Evolutionary conservation across 2,797 vertebrate species (phyloP), one percentile per base, ranked within the genome.

Genomic region (Cuniculus paca): DNA sequence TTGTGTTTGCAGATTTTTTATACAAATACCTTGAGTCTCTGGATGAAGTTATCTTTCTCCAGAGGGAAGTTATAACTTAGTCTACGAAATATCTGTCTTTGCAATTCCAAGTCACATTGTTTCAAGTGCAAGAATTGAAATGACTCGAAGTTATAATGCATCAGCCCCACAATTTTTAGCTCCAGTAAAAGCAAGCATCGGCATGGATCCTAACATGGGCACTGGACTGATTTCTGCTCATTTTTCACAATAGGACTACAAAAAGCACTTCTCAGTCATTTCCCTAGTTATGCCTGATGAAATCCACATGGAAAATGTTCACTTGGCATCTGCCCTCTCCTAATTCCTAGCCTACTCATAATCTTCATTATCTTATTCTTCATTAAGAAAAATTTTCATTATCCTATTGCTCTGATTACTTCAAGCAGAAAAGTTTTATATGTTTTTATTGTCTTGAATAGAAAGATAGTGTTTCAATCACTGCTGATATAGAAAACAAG

Each of bases 391-490:
- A 63, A 1, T 52, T 48, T 61, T 82, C 17, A 79, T 2, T 87
- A 42, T 80, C 80, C 39, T 50, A 50, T 52, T 11, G 34, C 36
- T 65, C 9, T 60, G 19, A 88, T 91, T 88, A 5, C 24, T 84
- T 95, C 28, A 82, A 65, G 14, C 14, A 90, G 31, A 93, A 48
- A 78, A 72, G 77, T 78, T 70, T 91, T 77, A 31, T 39, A 28
- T 94, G 22, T 74, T 86, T 77, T 85, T n/a, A 48, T 88, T 85
- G 24, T n/a, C 54, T 8, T 26, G 9, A 54, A 20, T 90, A 72
- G 11, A 13, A 91, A 3, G 11, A 34, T 75, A 85, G 5, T 72
- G 31, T 70, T 22, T 26, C 85, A 80, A 39, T 61, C 52, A 78
- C 74, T 36, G 39, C 2, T 34, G 31, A 84, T 56, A 11, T 36